phyloP scores from a whole-genome alignment of 2,797 vertebrate species.

The Nannoperca australis region DNA sequence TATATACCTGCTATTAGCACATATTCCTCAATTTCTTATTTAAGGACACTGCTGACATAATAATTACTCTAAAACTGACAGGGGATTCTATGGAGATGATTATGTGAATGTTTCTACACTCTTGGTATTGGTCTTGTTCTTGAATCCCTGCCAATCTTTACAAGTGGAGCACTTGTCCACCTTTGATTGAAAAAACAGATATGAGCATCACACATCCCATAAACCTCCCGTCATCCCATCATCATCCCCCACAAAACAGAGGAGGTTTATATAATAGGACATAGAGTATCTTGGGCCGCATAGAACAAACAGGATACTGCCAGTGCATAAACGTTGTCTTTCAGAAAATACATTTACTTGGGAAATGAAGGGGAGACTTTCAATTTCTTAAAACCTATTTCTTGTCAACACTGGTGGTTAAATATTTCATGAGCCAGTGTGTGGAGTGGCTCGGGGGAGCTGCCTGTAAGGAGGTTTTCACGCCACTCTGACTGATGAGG shows the following conservation, averaged over 20 bases:
- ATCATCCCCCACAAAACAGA: slow-evolving; percentile 43
- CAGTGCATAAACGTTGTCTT: slow-evolving; percentile 68
- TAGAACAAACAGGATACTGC: slow-evolving; percentile 57
- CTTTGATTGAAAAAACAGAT: slow-evolving; percentile 46
- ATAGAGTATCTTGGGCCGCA: slow-evolving; percentile 44
- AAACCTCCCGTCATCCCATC: slow-evolving; percentile 41
- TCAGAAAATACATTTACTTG: slow-evolving; percentile 86
- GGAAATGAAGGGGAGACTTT: slow-evolving; percentile 86
- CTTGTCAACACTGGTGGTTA: slow-evolving; percentile 89
- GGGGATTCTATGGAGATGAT: slow-evolving; percentile 4
- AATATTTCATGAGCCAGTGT: slow-evolving; percentile 92
- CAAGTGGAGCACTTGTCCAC: slow-evolving; percentile 20
- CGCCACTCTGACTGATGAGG: slow-evolving; percentile 84
- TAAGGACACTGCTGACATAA: slow-evolving; percentile 11
- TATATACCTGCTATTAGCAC: slow-evolving; percentile 25
- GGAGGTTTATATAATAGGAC: slow-evolving; percentile 68
- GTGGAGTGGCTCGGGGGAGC: slow-evolving; percentile 83
- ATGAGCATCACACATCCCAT: slow-evolving; percentile 48
- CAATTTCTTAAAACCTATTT: slow-evolving; percentile 91
- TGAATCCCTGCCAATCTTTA: slow-evolving; percentile 11
- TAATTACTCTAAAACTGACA: slow-evolving; percentile 9
- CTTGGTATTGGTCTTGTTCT: slow-evolving; percentile 3
- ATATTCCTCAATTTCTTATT: slow-evolving; percentile 27
- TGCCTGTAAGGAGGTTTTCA: slow-evolving; percentile 85
- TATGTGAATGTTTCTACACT: slow-evolving; percentile 5